These are phyloP conservation scores for Brienomyrus longianalis DNA, from an alignment of 2,113 vertebrate species.

Conservation along the genomic window DNA sequence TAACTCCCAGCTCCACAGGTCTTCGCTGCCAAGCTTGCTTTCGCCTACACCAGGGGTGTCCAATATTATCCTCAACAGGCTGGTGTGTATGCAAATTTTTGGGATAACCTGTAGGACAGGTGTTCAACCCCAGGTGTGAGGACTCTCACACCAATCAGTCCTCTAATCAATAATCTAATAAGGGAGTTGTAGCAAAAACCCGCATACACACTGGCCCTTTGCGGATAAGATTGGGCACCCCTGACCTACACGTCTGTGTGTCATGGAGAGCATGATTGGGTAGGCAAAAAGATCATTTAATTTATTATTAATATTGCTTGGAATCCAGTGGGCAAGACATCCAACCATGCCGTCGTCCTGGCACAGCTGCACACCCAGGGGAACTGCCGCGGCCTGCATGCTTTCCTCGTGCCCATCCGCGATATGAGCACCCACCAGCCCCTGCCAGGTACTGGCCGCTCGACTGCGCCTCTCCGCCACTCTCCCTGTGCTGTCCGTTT, in stretches of 20 bases:
- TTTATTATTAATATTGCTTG: not conserved
- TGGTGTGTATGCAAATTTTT: too few species aligned
- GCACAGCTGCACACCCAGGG: constrained; percentile 89
- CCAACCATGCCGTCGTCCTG: constrained; percentile 90
- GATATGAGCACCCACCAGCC: constrained; percentile 80
- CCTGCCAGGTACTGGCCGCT: constrained; percentile 72
- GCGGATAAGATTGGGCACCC: too few species aligned
- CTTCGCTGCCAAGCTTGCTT: not conserved
- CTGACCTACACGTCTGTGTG: not conserved
- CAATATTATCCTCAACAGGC: too few species aligned
- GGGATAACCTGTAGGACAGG: too few species aligned
- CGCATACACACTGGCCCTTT: too few species aligned
- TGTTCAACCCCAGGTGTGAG: too few species aligned
- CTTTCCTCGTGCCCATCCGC: constrained; percentile 87
- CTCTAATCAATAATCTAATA: too few species aligned
- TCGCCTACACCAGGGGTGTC: not conserved
- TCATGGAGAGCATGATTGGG: not conserved
- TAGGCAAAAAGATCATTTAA: not conserved
- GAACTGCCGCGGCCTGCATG: constrained; percentile 79
- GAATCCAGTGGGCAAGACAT: constrained; percentile 85
- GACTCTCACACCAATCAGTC: too few species aligned
- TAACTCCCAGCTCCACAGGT: not conserved
- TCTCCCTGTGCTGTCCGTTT: not conserved
- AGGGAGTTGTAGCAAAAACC: too few species aligned
- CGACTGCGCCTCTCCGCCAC: not conserved